Base-by-base conservation (phyloP, 1,140 invertebrate genomes). In the Adelges cooleyi region DNA sequence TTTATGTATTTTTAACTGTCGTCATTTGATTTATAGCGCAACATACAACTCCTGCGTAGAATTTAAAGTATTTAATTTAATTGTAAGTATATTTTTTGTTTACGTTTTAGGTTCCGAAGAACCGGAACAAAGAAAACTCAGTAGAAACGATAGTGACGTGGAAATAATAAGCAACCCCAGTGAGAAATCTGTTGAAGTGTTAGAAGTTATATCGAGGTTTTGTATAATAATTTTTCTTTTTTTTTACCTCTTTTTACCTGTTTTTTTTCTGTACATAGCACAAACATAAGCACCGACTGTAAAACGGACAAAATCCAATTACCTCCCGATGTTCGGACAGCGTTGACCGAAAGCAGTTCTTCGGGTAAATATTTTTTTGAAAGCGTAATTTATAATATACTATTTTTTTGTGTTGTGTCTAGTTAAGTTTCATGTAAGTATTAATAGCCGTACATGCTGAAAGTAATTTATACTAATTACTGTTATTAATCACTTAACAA, bases 91-190 rank as follows among this genome's bases (percentile, higher is more conserved):
- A 33, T 33, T 33, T 74, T 65, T 77, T 75, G 17, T 75, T 74
- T 51, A 73, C 71, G 53, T 76, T 75, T 11, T 66, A 76, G 22
- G 76, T 75, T 56, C 75, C 73, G 62, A 74, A 72, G 51, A 74
- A 72, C 56, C 56, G 2, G 56, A 62, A 33, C 17, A 27, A 33
- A 9, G 27, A 20, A 15, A 69, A 74, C 56, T 65, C 17, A 17
- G 68, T 53, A 77, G 74, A 67, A 77, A 75, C 49, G 82, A 83
- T 68, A 82, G 81, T 70, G 81, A 83, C 69, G 79, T 83, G 67
- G 82, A 83, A 71, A 74, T 83, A 44, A 75, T 83, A n/a, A 83
- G 81, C 48, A 83, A 82, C 74, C 81, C 81, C 15, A 83, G 81
- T 74, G 80, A 82, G 69, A 82, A 80, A 70, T 82, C 81, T 65